A percentile compares a stretch with the other conserved stretches of the same genome.
Evolutionary conservation across 2,797 vertebrate genomes (phyloP).

Genomic region (Lagorchestes hirsutus): DNA sequence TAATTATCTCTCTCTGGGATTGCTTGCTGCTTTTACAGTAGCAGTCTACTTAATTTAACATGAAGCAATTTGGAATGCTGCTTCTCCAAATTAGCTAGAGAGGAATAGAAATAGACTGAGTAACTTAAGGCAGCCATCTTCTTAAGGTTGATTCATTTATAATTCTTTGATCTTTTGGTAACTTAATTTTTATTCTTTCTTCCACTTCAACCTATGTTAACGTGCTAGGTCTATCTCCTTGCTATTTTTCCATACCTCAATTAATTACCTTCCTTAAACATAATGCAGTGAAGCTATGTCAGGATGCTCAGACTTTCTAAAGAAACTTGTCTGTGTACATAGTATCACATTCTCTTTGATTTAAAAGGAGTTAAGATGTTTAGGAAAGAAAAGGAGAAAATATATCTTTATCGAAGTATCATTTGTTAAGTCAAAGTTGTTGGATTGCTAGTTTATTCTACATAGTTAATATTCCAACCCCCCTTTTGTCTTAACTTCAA

Average conservation of each 20-base stretch:
- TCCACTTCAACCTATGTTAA: not conserved
- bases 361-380: not conserved
- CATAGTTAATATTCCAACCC: not conserved
- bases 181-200: not conserved
- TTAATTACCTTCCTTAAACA: not conserved
- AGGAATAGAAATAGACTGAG: not conserved
- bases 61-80: not conserved
- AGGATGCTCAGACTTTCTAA: not conserved
- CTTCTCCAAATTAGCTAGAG: not conserved
- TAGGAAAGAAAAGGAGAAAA: not conserved
- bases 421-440: not conserved
- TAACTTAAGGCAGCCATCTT: slow-evolving; percentile 2
- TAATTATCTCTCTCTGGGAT: not conserved
- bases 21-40: not conserved
- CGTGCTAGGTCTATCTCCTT: not conserved
- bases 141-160: not conserved
- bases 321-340: not conserved
- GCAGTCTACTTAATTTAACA: not conserved
- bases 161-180: not conserved
- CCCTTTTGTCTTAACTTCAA: not conserved
- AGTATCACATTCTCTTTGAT: not conserved
- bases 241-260: not conserved
- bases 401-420: not conserved
- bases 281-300: not conserved
- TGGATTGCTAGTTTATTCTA: not conserved